Base-by-base conservation (phyloP, 2,113 vertebrate genomes). In the Syngnathoides biaculeatus region DNA sequence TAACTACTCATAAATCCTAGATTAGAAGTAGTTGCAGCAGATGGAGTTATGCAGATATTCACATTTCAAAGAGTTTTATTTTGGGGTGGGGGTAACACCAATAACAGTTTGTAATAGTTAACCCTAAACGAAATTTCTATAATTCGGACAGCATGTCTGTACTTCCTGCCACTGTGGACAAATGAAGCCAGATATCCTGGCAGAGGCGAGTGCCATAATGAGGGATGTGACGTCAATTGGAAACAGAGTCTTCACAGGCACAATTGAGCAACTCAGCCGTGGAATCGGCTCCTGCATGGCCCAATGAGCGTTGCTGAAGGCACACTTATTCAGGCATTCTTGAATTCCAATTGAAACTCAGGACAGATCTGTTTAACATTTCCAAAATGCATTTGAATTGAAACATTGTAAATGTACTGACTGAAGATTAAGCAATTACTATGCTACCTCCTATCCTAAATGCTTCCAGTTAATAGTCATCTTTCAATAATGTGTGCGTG, bases 211-310 rank as follows among this genome's bases (percentile, higher is more conserved):
- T 19, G 58, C 58, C 58, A 42, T 61, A 61, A 61, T 42, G 58
- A 61, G 58, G 7, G 38, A 22, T 35, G 38, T 62, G 60, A 62
- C 60, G 60, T 62, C 60, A 43, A 62, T 45, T 62, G 60, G 60
- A 62, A 62, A 42, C 60, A 43, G 39, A 62, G 60, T 22, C 39
- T 43, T 62, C 15, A 26, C 60, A 62, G 39, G 24, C 22, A 7
- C 15, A 22, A 62, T 62, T 62, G 60, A 43, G 60, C 39, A 43
- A 43, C 60, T 62, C 40, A 45, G 39, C 59, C 59, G 59, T 62
- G 40, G 40, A 24, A 62, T 62, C 13, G 19, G 60, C 60, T 62
- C 40, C 38, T 43, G 22, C 22, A 62, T 24, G 22, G 39, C 39
- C 60, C 40, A 43, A 43, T 14, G 38, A 42, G 40, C n/a, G 26